Conservation (phyloP, 2,888 invertebrate species). For the Thelaira solivaga region DNA sequence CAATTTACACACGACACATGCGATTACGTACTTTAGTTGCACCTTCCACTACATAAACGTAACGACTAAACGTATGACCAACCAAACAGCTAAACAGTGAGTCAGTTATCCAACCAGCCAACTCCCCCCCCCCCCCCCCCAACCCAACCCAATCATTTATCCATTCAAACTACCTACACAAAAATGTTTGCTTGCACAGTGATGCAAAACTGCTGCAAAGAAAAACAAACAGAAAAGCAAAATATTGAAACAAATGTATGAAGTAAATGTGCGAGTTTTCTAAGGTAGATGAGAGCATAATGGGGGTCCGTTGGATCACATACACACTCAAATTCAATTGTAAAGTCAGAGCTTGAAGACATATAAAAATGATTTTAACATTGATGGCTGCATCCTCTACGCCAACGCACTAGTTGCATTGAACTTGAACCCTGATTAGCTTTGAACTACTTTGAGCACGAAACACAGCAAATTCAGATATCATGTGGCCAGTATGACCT, state of each 20-base stretch:
- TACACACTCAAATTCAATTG: too few relatives aligned
- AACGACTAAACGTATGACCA: not conserved
- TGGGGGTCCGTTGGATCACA: too few relatives aligned
- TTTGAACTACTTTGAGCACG: too few relatives aligned
- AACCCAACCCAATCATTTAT: not conserved
- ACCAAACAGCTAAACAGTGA: not conserved
- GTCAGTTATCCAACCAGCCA: not conserved
- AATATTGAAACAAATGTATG: not conserved
- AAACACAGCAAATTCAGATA: too few relatives aligned
- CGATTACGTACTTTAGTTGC: slow-evolving; percentile 33
- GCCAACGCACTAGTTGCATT: too few relatives aligned
- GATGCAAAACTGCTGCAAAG: slow-evolving; percentile 6
- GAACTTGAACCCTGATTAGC: too few relatives aligned
- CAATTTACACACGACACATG: slow-evolving; percentile 43
- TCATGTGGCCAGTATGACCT: too few relatives aligned
- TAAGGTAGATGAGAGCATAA: too few relatives aligned
- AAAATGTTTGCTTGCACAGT: slow-evolving; percentile 11
- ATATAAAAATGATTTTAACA: too few relatives aligned
- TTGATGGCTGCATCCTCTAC: too few relatives aligned
- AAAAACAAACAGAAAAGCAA: not conserved
- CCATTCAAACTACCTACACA: slow-evolving; percentile 22
- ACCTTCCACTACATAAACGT: slow-evolving; percentile 10
- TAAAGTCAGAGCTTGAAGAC: too few relatives aligned
- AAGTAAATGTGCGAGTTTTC: not conserved
- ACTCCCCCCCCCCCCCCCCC: not conserved